Conservation (phyloP, 2,113 vertebrate species). For the Aleadryas rufinucha region DNA sequence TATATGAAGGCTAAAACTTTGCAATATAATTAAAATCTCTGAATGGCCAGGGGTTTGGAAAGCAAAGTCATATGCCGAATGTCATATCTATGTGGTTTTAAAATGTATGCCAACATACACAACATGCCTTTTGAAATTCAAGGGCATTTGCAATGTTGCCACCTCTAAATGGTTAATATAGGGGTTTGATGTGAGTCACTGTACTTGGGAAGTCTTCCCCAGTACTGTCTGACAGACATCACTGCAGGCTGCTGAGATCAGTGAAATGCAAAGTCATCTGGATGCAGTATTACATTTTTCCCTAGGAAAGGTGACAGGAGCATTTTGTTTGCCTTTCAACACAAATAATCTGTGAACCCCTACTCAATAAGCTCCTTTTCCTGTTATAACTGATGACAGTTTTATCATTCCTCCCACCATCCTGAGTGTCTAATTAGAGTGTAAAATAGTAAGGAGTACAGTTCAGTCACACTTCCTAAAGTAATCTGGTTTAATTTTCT, state of each 20-base stretch:
- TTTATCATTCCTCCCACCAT: neutral
- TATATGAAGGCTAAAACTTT: neutral
- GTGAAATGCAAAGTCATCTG: neutral
- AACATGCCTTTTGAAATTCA: neutral
- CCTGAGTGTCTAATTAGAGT: neutral
- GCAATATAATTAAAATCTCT: neutral
- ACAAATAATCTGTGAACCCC: neutral
- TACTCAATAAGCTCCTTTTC: neutral
- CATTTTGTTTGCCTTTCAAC: neutral
- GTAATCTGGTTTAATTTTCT: neutral
- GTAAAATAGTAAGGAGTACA: neutral
- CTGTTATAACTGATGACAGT: accelerated
- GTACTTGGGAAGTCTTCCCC: neutral
- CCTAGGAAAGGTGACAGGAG: neutral
- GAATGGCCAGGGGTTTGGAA: neutral
- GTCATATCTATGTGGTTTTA: neutral
- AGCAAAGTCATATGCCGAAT: neutral
- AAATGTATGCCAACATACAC: neutral
- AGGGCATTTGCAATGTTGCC: neutral
- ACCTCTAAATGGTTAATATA: neutral
- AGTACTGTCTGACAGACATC: neutral
- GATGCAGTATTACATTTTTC: neutral
- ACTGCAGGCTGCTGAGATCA: neutral
- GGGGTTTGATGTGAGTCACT: neutral
- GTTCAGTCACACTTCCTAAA: neutral